A percentile compares a stretch with the other conserved stretches of the same genome.
Conservation (phyloP, 2,113 vertebrate genomes). For the Rhabdomys dilectus region DNA sequence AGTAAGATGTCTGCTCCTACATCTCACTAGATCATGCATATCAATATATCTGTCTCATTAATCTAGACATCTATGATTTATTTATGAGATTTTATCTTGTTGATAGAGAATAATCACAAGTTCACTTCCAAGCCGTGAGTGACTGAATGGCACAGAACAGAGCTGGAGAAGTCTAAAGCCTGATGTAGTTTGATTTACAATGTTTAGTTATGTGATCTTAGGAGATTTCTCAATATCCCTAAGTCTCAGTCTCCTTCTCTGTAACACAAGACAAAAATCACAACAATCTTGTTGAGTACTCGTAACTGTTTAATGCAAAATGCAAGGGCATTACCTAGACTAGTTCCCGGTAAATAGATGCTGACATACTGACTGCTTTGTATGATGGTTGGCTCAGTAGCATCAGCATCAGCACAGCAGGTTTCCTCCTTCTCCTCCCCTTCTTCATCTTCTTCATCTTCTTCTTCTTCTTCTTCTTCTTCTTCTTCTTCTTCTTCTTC, state of each 20-base stretch:
- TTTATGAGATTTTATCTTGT: background rate
- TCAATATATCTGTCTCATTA: background rate
- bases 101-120: background rate
- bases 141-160: background rate
- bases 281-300: background rate
- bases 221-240: background rate
- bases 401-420: background rate
- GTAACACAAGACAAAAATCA: background rate
- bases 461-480: too few relatives aligned
- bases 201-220: background rate
- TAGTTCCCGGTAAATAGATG: background rate
- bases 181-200: background rate
- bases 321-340: too few relatives aligned
- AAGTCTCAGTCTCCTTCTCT: background rate
- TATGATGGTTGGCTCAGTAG: accelerated
- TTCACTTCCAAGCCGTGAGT: background rate
- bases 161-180: background rate
- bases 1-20: background rate
- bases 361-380: accelerated
- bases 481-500: too few relatives aligned
- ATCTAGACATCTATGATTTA: background rate
- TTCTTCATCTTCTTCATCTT: too few relatives aligned
- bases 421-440: too few relatives aligned
- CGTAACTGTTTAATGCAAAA: background rate
- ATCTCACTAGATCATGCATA: background rate